Evolutionary conservation across 2,888 invertebrate species (phyloP).

Genomic region (Ectemnius cavifrons): DNA sequence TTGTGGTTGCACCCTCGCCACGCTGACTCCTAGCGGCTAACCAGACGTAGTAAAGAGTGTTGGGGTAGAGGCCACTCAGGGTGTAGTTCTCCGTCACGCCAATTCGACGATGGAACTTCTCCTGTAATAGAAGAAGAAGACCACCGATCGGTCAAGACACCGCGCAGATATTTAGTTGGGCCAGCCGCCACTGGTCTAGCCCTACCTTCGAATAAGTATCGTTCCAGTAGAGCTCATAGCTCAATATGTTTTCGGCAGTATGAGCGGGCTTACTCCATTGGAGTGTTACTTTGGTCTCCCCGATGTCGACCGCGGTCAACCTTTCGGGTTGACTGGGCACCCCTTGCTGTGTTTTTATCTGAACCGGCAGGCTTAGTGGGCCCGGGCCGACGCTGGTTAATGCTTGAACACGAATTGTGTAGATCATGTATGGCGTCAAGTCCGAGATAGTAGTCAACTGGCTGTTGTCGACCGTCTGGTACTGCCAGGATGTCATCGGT

Average conservation of each 20-base stretch:
- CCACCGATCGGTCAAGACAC: too few species aligned
- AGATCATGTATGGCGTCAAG: constrained; percentile 93
- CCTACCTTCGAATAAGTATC: constrained; percentile 91
- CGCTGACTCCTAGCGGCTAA: constrained; percentile 94
- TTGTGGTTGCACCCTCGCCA: constrained; percentile 97
- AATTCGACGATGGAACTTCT: constrained; percentile 91
- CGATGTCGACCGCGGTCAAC: constrained; percentile 90
- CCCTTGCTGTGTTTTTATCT: constrained; percentile 98
- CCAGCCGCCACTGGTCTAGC: not conserved
- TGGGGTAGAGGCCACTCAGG: constrained; percentile 94
- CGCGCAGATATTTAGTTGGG: not conserved
- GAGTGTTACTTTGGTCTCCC: constrained; percentile 93
- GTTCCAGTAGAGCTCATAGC: constrained; percentile 98
- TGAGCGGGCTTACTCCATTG: constrained; percentile 96
- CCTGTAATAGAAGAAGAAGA: constrained; percentile 73
- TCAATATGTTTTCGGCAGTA: constrained; percentile 94
- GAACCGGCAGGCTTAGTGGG: constrained; percentile 96
- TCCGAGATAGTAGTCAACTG: constrained; percentile 95
- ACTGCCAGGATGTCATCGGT: constrained; percentile 93
- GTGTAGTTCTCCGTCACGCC: constrained; percentile 91
- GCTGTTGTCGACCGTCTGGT: constrained; percentile 95
- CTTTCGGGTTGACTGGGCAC: constrained; percentile 97
- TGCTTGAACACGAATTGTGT: constrained; percentile 96
- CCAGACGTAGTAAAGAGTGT: constrained; percentile 98
- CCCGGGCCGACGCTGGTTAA: constrained; percentile 97